Percentiles rank a stretch among this genome's conserved stretches.
Conservation (phyloP, 35 echinoderm and acorn worm genomes). For the Acanthaster planci region DNA sequence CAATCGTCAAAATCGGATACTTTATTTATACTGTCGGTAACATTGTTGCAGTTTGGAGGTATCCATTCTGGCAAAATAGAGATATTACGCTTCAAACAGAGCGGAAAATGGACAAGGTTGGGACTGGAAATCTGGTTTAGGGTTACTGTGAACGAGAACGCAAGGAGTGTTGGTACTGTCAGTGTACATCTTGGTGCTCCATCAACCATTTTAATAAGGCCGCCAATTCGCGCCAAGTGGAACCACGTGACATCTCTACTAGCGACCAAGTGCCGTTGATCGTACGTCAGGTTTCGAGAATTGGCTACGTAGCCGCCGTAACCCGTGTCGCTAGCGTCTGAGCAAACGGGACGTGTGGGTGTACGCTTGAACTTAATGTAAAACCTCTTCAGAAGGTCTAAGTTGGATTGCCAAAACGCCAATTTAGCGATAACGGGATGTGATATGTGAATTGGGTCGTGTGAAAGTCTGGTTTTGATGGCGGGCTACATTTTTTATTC, state of each 20-base stretch:
- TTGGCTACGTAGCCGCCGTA: background rate
- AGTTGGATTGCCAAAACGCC: no score
- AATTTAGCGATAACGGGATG: no score
- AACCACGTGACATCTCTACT: background rate
- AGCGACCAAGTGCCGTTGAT: no score
- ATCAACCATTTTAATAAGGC: background rate
- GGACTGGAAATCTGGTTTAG: constrained; percentile 20
- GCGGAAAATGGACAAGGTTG: constrained; percentile 8
- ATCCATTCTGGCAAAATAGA: constrained; percentile 15
- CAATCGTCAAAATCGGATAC: constrained; percentile 39
- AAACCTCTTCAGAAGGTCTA: background rate
- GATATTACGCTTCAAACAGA: constrained; percentile 28
- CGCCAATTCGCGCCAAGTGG: constrained; percentile 20
- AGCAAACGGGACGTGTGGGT: background rate
- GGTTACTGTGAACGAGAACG: constrained; percentile 22
- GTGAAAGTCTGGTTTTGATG: no score
- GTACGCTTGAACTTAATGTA: background rate
- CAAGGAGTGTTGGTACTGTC: background rate
- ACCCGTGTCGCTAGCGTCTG: background rate
- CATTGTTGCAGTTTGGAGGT: background rate
- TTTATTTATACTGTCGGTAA: constrained; percentile 38
- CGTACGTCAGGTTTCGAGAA: no score
- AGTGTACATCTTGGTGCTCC: background rate
- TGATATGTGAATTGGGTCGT: no score
- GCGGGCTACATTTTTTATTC: no score